These are phyloP conservation scores for Prunella himalayana DNA, from an alignment of 2,113 vertebrate species.

Conservation along the genomic window DNA sequence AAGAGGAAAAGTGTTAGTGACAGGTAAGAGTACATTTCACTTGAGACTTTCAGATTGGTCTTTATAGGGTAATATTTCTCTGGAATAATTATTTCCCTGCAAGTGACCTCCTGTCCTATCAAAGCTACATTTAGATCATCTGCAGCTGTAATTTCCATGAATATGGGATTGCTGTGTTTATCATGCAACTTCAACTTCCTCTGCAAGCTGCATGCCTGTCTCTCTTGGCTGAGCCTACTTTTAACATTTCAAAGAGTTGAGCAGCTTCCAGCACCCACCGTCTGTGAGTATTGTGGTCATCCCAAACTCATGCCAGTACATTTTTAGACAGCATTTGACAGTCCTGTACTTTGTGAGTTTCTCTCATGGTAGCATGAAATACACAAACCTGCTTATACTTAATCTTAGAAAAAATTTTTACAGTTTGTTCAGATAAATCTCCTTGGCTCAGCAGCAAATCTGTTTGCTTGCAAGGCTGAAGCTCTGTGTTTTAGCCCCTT, in stretches of 20 bases:
- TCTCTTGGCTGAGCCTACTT: neutral
- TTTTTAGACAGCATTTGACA: neutral
- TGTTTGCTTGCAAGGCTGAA: neutral
- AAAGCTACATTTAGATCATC: neutral
- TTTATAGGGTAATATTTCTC: neutral
- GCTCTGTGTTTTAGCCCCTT: neutral
- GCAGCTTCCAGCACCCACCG: neutral
- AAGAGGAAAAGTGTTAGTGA: neutral
- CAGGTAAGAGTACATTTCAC: neutral
- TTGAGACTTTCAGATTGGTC: neutral
- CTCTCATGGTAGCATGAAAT: neutral
- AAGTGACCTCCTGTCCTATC: neutral
- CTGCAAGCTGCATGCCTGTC: neutral
- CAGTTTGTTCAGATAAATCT: neutral
- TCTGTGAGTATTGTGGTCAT: constrained; percentile 7
- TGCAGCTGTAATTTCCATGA: constrained; percentile 8
- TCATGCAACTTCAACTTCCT: neutral
- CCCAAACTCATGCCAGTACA: neutral
- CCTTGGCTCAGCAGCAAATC: neutral
- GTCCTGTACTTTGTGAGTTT: neutral
- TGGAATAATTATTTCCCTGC: neutral
- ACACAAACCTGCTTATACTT: neutral
- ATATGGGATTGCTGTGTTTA: neutral
- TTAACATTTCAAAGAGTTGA: constrained; percentile 2
- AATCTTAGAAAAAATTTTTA: neutral